Base-by-base conservation (phyloP, 2,888 invertebrate genomes). In the Ametastegia equiseti region DNA sequence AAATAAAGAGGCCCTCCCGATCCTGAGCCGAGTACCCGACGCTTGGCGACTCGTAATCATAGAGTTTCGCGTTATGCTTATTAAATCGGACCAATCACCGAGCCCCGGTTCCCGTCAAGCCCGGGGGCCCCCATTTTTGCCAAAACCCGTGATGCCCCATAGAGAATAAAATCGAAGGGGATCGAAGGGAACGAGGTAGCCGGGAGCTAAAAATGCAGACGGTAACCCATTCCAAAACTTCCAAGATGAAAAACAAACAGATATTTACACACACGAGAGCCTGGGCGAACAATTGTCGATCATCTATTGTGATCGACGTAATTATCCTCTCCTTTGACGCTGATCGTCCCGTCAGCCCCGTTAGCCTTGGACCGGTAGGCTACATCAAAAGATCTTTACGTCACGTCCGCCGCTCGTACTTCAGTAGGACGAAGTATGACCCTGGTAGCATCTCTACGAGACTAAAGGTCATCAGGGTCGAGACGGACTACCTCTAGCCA, bases 11-110 rank as follows among this genome's bases (percentile, higher is more conserved):
- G 73, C 69, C 86, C 81, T 82, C 80, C 84, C 83, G 81, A 71
- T 82, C 84, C 82, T 83, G 83, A 83, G 86, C 85, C 85, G 84
- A 83, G 78, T 78, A 84, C 84, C 86, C 85, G 82, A 84, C 85
- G 84, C 81, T 81, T 77, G 75, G 63, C 73, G 47, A 81, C 78
- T 75, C 69, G 80, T 87, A 88, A 87, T 87, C 86, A 87, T 85
- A 87, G 86, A 87, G 86, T 87, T 87, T 87, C 85, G 83, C 86
- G 87, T 86, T 88, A 88, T 86, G 87, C 87, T 87, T 88, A 88
- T 88, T 88, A 88, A 87, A 87, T 88, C 88, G 83, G 81, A 71
- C 82, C 85, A 81, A 81, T 81, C 81, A 81, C 79, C 73, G 81
- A 45, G 13, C 63, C 75, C 15, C 47, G 13, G n/a, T 33, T 36